Evolutionary conservation across 1,140 invertebrate species (phyloP).

Genomic region (Lerema accius): DNA sequence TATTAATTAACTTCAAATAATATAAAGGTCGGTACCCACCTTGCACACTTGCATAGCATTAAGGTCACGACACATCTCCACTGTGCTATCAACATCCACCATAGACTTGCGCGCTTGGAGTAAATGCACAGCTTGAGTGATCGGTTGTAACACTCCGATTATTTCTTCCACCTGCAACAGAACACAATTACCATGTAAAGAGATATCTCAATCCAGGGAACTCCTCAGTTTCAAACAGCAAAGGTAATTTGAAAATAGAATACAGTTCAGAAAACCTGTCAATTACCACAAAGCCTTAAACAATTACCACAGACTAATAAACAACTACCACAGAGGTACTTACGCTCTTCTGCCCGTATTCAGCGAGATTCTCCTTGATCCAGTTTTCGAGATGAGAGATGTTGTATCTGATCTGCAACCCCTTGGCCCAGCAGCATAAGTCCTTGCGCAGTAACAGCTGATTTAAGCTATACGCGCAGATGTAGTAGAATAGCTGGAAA

Average conservation of each 20-base stretch:
- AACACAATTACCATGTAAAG: too few species aligned
- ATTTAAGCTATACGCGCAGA: constrained; percentile 96
- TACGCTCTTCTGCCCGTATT: constrained; percentile 81
- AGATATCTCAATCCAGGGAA: too few species aligned
- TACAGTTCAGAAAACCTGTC: too few species aligned
- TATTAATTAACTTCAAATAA: too few species aligned
- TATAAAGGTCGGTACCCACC: constrained; percentile 73
- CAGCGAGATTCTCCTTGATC: constrained; percentile 88
- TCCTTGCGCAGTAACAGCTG: constrained; percentile 97
- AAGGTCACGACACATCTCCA: constrained; percentile 95
- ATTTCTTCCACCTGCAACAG: constrained; percentile 85
- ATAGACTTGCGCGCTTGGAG: constrained; percentile 96
- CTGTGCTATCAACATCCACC: constrained; percentile 94
- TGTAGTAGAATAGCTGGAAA: constrained; percentile 93
- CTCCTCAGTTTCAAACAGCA: too few species aligned
- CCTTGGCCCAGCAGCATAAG: constrained; percentile 98
- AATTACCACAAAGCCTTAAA: too few species aligned
- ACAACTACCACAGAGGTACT: constrained; percentile 37
- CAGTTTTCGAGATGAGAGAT: constrained; percentile 97
- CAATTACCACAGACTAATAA: too few species aligned
- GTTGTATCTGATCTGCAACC: constrained; percentile 98
- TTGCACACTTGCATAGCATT: constrained; percentile 93
- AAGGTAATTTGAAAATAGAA: too few species aligned
- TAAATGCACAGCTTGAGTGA: constrained; percentile 97
- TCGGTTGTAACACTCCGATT: constrained; percentile 90